phyloP scores from a whole-genome alignment of 2,797 vertebrate genomes.

The Phoxinus dragarum region DNA sequence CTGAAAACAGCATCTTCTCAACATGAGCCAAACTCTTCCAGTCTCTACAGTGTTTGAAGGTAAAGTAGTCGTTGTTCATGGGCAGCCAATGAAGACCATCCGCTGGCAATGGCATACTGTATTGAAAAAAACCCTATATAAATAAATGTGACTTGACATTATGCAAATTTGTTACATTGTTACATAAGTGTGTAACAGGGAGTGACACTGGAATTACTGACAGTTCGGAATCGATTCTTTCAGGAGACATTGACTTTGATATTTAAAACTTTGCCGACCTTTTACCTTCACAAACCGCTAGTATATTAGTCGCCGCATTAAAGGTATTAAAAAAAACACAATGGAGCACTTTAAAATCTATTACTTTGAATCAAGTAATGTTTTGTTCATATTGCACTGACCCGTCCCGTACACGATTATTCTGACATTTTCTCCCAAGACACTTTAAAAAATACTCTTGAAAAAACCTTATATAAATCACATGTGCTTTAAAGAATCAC shows the following conservation, averaged over 20 bases:
- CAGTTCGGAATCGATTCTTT: background rate
- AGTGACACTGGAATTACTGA: background rate
- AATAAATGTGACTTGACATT: too few relatives aligned
- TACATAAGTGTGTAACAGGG: background rate
- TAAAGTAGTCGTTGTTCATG: too few relatives aligned
- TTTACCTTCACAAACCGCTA: too few relatives aligned
- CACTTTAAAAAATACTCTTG: background rate
- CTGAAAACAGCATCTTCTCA: too few relatives aligned
- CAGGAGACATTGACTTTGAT: background rate
- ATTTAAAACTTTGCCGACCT: background rate
- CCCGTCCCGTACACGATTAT: background rate
- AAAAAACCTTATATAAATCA: background rate
- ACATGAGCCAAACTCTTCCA: too few relatives aligned
- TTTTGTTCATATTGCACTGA: background rate
- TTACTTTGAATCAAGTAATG: background rate
- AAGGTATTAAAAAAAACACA: background rate
- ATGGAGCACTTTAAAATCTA: background rate
- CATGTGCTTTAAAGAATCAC: conserved; percentile 9
- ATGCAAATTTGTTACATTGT: background rate
- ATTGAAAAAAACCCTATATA: too few relatives aligned
- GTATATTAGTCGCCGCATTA: background rate
- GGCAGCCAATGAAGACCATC: too few relatives aligned
- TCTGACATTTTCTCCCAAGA: background rate
- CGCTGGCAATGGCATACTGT: too few relatives aligned
- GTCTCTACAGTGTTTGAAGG: too few relatives aligned